Evolutionary conservation across 2,888 invertebrate species (phyloP), one percentile per base, ranked within the genome.

Genomic region (Bedellia somnulentella): DNA sequence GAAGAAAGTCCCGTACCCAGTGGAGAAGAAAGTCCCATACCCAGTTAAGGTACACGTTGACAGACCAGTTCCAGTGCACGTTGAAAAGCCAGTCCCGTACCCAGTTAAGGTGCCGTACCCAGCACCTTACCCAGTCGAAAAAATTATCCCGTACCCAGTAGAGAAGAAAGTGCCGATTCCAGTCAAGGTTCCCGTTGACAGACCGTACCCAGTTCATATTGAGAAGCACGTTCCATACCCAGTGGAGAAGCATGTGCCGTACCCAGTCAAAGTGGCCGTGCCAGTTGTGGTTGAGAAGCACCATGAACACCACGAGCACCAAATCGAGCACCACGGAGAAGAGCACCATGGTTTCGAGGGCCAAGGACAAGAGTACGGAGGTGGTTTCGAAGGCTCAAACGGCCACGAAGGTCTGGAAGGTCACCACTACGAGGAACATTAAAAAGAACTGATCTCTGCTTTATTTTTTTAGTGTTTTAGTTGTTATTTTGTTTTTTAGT

Each of bases 41-140:
- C 86, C 86, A 30, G 86, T 87, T 2, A 84, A 86, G 54, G 80
- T 85, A 25, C 78, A 66, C 27, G 77, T 81, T 18, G 83, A 87
- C 26, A 79, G 82, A 47, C 88, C 83, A 24, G 79, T 87, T 4
- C 86, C 86, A 5, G 85, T 86, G 10, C 85, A 85, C 37, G 87
- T 89, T 2, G 87, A 87, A 37, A 88, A 88, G 52, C 87, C 85
- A 22, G 86, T 88, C 39, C 89, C 89, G 15, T 83, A 83, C 44
- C 79, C 78, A 28, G 87, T 89, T 4, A 87, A 88, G 51, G 86
- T 87, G 15, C 86, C 80, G 6, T 80, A 83, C 21, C 86, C 87
- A 10, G 81, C 79, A 5, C 87, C 86, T 14, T 87, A 85, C 55
- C 83, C 83, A 12, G 82, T 85, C 0, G 80, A 82, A 45, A 82